A percentile compares a stretch with the other conserved stretches of the same genome.
Evolutionary conservation across 2,888 invertebrate species (phyloP).

Genomic region (Drosophila paranaensis): DNA sequence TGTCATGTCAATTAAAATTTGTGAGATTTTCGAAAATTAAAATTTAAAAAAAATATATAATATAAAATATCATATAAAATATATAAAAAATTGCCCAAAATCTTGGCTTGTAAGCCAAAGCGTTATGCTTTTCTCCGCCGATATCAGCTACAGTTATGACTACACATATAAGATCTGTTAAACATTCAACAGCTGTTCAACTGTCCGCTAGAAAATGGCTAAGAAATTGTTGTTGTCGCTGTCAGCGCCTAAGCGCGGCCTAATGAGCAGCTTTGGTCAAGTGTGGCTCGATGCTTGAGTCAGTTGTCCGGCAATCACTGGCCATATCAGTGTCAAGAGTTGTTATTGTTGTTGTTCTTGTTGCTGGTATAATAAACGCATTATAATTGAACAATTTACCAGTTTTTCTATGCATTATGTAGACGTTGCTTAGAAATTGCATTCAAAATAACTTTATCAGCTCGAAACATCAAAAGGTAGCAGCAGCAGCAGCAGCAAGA

Average conservation of each 20-base stretch:
- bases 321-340: constrained; percentile 50
- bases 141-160: too few species aligned
- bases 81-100: too few species aligned
- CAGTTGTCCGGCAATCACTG: constrained; percentile 38
- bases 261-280: constrained; percentile 33
- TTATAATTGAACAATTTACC: constrained; percentile 84
- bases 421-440: constrained; percentile 46
- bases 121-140: too few species aligned
- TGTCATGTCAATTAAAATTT: too few species aligned
- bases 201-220: constrained; percentile 8
- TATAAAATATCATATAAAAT: too few species aligned
- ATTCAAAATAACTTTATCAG: constrained; percentile 76
- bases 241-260: constrained; percentile 25
- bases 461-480: constrained; percentile 49
- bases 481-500: constrained; percentile 44
- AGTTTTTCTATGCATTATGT: constrained; percentile 59
- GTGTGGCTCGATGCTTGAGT: constrained; percentile 28
- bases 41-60: too few species aligned
- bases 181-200: too few species aligned
- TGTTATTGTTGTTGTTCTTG: constrained; percentile 14
- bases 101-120: too few species aligned
- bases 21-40: too few species aligned
- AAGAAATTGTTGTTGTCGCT: constrained; percentile 22
- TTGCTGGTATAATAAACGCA: constrained; percentile 71
- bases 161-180: too few species aligned